A percentile compares a stretch with the other conserved stretches of the same genome.
These are phyloP conservation scores for Callosobruchus maculatus DNA, from an alignment of 2,888 invertebrate species.

Conservation along the genomic window DNA sequence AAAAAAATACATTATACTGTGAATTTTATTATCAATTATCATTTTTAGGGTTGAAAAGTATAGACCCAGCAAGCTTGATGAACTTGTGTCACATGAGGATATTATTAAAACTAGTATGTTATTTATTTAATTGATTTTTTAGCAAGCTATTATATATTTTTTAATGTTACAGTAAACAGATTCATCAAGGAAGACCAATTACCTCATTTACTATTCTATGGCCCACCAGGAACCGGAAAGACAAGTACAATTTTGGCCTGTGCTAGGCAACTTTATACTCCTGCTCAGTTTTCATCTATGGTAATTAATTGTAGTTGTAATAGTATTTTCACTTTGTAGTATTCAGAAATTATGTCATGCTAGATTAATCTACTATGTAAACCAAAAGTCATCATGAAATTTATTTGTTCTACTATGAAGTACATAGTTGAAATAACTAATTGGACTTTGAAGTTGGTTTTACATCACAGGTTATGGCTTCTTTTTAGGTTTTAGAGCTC, in stretches of 20 bases:
- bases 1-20: conserved; percentile 9
- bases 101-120: conserved; percentile 88
- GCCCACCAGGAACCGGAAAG: conserved; percentile 98
- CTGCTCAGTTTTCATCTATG: conserved; percentile 90
- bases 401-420: too few species aligned
- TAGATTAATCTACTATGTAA: too few species aligned
- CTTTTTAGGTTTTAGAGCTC: conserved; percentile 74
- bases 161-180: conserved; percentile 61
- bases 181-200: conserved; percentile 89
- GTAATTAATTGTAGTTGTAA: conserved; percentile 39
- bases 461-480: too few species aligned
- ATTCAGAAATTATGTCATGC: too few species aligned
- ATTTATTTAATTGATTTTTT: not conserved
- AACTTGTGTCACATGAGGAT: conserved; percentile 95
- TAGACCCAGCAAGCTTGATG: conserved; percentile 84
- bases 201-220: conserved; percentile 95
- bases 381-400: too few species aligned
- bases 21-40: conserved; percentile 9
- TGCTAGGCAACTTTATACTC: conserved; percentile 86
- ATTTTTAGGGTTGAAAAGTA: conserved; percentile 94
- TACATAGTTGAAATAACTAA: too few species aligned
- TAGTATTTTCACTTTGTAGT: too few species aligned
- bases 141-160: not conserved
- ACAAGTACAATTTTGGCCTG: conserved; percentile 97
- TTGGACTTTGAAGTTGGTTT: too few species aligned